These are phyloP conservation scores for Pterois miles DNA, from an alignment of 2,797 vertebrate genomes.

Conservation along the genomic window DNA sequence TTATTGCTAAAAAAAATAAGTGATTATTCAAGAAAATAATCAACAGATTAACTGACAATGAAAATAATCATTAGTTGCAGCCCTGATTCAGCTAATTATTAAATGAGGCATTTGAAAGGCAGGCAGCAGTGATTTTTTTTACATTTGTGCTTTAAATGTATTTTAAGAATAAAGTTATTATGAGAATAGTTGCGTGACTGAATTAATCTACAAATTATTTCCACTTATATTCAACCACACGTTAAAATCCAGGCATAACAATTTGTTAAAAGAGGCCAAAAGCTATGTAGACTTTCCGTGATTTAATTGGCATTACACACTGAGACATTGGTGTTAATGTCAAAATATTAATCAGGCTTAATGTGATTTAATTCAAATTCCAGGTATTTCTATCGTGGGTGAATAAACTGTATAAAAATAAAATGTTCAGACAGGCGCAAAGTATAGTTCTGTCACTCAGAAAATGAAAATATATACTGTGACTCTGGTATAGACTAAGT, in stretches of 20 bases:
- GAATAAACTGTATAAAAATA: not conserved
- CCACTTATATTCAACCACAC: not conserved
- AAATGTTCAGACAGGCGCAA: not conserved
- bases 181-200: not conserved
- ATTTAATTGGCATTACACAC: not conserved
- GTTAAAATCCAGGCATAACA: not conserved
- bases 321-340: not conserved
- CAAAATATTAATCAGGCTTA: not conserved
- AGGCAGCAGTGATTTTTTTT: not conserved
- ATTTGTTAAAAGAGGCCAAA: not conserved
- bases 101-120: not conserved
- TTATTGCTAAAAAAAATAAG: too few relatives aligned
- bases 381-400: not conserved
- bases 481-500: not conserved
- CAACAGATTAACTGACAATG: too few relatives aligned
- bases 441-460: slow-evolving; percentile 9
- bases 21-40: too few relatives aligned
- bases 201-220: not conserved
- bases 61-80: too few relatives aligned
- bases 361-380: not conserved
- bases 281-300: not conserved
- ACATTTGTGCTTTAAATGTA: not conserved
- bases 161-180: not conserved
- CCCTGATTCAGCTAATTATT: not conserved
- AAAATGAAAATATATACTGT: not conserved